Evolutionary conservation across 2,888 invertebrate genomes (phyloP).

Genomic region (Diaprepes abbreviatus): DNA sequence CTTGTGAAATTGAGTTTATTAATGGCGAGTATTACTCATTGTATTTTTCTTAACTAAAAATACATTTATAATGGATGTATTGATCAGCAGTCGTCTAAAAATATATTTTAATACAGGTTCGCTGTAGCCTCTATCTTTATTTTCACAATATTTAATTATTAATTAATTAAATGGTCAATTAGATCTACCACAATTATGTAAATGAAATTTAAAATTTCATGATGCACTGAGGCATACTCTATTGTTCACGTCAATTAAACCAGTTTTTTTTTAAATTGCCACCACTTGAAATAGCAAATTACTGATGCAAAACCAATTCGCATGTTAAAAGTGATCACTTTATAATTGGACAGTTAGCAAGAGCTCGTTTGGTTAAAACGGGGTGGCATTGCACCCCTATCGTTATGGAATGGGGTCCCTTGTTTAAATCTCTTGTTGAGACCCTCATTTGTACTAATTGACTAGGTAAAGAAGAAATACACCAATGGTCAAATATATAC

Average conservation of each 20-base stretch:
- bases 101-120: too few species aligned
- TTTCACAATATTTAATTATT: too few species aligned
- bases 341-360: slow-evolving; percentile 54
- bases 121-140: too few species aligned
- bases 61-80: too few species aligned
- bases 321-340: slow-evolving; percentile 52
- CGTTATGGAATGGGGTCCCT: slow-evolving; percentile 14
- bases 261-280: not conserved
- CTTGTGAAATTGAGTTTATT: too few species aligned
- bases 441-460: slow-evolving; percentile 38
- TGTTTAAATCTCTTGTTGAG: slow-evolving; percentile 24
- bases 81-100: too few species aligned
- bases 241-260: slow-evolving; percentile 8
- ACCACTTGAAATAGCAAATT: slow-evolving; percentile 26
- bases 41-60: too few species aligned
- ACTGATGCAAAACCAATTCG: slow-evolving; percentile 51
- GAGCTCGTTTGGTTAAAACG: slow-evolving; percentile 42
- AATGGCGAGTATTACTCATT: too few species aligned
- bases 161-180: too few species aligned
- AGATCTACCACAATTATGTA: too few species aligned
- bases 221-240: not conserved
- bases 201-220: not conserved
- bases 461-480: slow-evolving; percentile 6
- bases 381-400: slow-evolving; percentile 22
- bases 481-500: slow-evolving; percentile 18